Conservation (phyloP, 2,113 vertebrate species). For the Rhadina sibilatrix region DNA sequence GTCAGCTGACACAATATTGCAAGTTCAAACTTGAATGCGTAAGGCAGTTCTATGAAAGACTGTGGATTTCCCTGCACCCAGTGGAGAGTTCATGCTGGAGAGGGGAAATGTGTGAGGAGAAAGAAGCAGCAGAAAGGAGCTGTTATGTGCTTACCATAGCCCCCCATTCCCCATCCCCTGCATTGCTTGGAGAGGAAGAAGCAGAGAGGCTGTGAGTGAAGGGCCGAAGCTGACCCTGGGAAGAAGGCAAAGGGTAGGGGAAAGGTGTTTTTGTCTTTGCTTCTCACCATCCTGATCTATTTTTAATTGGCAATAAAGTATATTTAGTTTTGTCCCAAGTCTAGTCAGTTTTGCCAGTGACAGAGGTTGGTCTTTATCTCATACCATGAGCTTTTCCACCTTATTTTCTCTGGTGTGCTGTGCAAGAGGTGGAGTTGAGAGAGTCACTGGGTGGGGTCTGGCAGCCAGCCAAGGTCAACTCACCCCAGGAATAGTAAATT, state of each 20-base stretch:
- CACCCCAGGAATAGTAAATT: not conserved
- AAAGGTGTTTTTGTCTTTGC: not conserved
- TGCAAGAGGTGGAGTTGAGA: not conserved
- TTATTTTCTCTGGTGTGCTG: not conserved
- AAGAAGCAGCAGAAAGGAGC: not conserved
- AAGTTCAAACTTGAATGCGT: not conserved
- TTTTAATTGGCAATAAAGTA: not conserved
- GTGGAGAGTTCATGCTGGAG: not conserved
- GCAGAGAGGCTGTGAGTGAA: not conserved
- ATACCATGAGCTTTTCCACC: not conserved
- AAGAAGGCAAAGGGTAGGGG: not conserved
- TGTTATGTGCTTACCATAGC: not conserved
- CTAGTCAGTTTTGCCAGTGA: not conserved
- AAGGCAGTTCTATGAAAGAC: not conserved
- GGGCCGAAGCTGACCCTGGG: not conserved
- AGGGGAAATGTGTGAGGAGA: not conserved
- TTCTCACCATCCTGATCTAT: not conserved
- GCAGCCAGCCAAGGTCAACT: not conserved
- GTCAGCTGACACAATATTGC: not conserved
- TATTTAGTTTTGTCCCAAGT: not conserved
- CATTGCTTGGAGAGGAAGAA: accelerated
- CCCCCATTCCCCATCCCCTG: too few species aligned
- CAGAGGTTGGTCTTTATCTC: not conserved
- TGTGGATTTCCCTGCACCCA: not conserved
- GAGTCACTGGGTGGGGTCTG: accelerated